These are phyloP conservation scores for Sisor rabdophorus DNA, from an alignment of 2,113 vertebrate species.

Conservation along the genomic window DNA sequence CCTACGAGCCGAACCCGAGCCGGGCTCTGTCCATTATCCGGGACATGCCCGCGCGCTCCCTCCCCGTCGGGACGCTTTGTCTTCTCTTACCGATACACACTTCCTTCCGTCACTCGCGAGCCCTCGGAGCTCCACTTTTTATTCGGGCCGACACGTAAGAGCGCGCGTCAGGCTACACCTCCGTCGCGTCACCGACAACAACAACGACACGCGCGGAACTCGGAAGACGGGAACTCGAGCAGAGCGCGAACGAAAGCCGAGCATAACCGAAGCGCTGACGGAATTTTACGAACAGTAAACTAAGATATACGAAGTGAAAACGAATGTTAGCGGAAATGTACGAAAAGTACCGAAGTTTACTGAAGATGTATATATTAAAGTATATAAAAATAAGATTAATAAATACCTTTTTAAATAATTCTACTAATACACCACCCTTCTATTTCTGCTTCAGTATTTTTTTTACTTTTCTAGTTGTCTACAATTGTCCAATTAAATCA, in stretches of 20 bases:
- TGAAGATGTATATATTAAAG: not conserved
- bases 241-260: slow-evolving; percentile 30
- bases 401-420: too few relatives aligned
- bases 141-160: slow-evolving; percentile 99
- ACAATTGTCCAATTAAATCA: too few relatives aligned
- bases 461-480: too few relatives aligned
- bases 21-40: slow-evolving; percentile 57
- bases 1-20: slow-evolving; percentile 61
- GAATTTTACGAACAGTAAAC: slow-evolving; percentile 40
- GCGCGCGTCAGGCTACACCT: slow-evolving; percentile 99
- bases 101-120: slow-evolving; percentile 97
- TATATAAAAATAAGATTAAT: too few relatives aligned
- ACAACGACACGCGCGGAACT: slow-evolving; percentile 72
- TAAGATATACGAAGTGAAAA: slow-evolving; percentile 12
- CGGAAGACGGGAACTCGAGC: slow-evolving; percentile 57
- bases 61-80: slow-evolving; percentile 67
- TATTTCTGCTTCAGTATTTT: too few relatives aligned
- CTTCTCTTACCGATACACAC: slow-evolving; percentile 97
- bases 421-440: too few relatives aligned
- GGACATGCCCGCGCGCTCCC: slow-evolving; percentile 71
- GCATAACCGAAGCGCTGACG: slow-evolving; percentile 51
- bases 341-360: not conserved
- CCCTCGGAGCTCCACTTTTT: slow-evolving; percentile 97
- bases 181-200: slow-evolving; percentile 98
- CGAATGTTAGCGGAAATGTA: slow-evolving; percentile 11